These are phyloP conservation scores for Actias luna DNA, from an alignment of 2,888 invertebrate species.

Conservation along the genomic window DNA sequence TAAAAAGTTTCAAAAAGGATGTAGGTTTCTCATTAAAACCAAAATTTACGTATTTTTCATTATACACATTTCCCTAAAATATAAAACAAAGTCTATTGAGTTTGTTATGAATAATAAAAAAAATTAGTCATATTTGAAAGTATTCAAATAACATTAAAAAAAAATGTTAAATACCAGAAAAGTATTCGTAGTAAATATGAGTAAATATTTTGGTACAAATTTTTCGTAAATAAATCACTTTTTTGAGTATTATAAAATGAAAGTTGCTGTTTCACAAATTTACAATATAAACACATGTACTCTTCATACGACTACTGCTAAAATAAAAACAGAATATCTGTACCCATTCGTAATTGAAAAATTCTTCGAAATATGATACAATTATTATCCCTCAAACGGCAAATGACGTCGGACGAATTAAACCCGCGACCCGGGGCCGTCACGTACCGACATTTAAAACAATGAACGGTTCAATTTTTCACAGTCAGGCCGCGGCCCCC, in stretches of 20 bases:
- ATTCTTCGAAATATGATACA: constrained; percentile 49
- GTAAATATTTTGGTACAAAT: too few species aligned
- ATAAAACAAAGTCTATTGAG: too few species aligned
- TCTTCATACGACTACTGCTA: neutral
- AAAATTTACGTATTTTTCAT: too few species aligned
- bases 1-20: too few species aligned
- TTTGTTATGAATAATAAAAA: too few species aligned
- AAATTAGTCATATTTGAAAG: too few species aligned
- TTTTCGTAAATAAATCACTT: too few species aligned
- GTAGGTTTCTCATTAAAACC: too few species aligned
- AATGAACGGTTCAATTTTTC: constrained; percentile 78
- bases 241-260: neutral
- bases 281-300: neutral
- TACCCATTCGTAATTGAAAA: constrained; percentile 23
- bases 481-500: constrained; percentile 49
- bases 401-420: constrained; percentile 40
- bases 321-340: neutral
- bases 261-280: neutral
- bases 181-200: too few species aligned
- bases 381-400: constrained; percentile 45
- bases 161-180: too few species aligned
- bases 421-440: constrained; percentile 42
- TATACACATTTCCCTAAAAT: too few species aligned
- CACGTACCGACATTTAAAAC: constrained; percentile 75
- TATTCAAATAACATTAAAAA: too few species aligned